Evolutionary conservation across 2,888 invertebrate genomes (phyloP).

Genomic region (Dynastes grantii): DNA sequence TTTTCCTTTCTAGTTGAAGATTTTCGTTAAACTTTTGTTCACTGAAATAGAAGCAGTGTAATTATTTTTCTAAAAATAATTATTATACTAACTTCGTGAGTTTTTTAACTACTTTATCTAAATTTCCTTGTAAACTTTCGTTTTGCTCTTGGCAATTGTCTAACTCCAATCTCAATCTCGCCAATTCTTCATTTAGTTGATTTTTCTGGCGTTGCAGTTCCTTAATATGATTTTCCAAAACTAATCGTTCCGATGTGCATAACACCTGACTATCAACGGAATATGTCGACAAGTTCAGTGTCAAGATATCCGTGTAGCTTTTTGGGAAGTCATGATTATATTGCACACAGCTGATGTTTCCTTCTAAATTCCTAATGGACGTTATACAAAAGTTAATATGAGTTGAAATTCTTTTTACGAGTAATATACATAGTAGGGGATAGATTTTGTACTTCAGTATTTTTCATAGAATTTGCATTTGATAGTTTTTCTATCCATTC

Average conservation of each 20-base stretch:
- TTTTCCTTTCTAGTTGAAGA: constrained; percentile 25
- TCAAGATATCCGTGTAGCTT: constrained; percentile 33
- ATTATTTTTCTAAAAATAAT: neutral
- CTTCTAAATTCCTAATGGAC: constrained; percentile 31
- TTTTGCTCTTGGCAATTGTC: constrained; percentile 37
- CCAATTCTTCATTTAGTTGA: constrained; percentile 46
- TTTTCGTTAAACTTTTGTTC: constrained; percentile 44
- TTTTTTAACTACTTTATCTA: constrained; percentile 45
- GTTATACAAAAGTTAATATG: constrained; percentile 18
- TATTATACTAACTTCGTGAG: constrained; percentile 38
- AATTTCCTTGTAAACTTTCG: constrained; percentile 42
- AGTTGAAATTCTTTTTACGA: constrained; percentile 17
- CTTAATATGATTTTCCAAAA: constrained; percentile 44
- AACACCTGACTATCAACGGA: constrained; percentile 34
- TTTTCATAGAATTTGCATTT: neutral
- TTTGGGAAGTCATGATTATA: constrained; percentile 35
- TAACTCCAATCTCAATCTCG: constrained; percentile 35
- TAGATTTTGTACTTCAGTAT: constrained; percentile 29
- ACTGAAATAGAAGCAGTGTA: constrained; percentile 19
- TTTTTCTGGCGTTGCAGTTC: constrained; percentile 48
- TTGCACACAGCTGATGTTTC: neutral
- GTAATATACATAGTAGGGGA: constrained; percentile 34
- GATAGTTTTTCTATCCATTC: constrained; percentile 47
- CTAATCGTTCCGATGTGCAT: constrained; percentile 38
- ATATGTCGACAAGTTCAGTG: constrained; percentile 11